Evolutionary conservation across 2,888 invertebrate species (phyloP), one percentile per base, ranked within the genome.

Genomic region (Odontothrips loti): DNA sequence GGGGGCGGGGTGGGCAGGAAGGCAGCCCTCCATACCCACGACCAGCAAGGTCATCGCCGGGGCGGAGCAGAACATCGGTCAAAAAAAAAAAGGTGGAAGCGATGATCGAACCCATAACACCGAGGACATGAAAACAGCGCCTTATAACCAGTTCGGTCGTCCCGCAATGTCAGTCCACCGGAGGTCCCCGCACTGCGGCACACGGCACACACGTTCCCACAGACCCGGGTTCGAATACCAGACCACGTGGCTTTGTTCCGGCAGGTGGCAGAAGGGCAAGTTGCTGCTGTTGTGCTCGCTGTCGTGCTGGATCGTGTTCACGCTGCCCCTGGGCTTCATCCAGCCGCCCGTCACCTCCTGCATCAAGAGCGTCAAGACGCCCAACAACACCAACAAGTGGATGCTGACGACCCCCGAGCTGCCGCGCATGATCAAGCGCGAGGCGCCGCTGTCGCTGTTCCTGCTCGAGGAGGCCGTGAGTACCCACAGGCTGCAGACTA

Each of bases 281-380:
- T 90, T 95, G 83, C 90, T 99, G 84, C 90, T 99, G 82, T 88
- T 99, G 81, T 95, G 95, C 80, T 97, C 98, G 0, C 89, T 99
- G 80, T 92, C 95, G 79, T 96, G 97, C 82, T 98, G 99, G 97
- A 95, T 99, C 82, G 91, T 98, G 82, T 99, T 99, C 89, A 99
- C 99, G 79, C 91, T 99, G 84, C 97, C 98, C 0, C 89, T 99
- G 85, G 96, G 97, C 83, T 97, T 98, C 88, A 96, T 99, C 84
- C 96, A 97, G 86, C 98, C 99, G 0, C 94, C 95, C 75, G 95
- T 97, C 0, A 94, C 96, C 81, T 93, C 94, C n/a, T 98, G 98
- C 87, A 86, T 88, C 8, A 86, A 86, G 12, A 43, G 34, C 34
- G 34, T 43, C 34, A 43, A 43, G 34, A 43, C 34, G 34, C 68